Percentiles rank a stretch among this genome's conserved stretches.
These are phyloP conservation scores for Onthophagus taurus DNA, from an alignment of 1,140 invertebrate genomes.

Conservation along the genomic window DNA sequence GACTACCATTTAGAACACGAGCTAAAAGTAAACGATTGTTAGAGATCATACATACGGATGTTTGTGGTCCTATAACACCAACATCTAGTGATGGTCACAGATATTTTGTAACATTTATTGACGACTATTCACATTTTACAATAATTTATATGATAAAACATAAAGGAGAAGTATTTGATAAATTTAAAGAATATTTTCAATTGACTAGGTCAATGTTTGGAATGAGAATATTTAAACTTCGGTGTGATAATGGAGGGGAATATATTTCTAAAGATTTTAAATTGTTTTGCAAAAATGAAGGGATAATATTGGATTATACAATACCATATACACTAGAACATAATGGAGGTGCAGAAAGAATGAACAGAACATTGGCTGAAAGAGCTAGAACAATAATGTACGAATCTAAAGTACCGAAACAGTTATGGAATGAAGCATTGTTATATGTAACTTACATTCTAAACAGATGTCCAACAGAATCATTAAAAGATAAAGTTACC, in stretches of 20 bases:
- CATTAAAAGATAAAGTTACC: background rate
- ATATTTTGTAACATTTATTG: conserved; percentile 37
- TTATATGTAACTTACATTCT: conserved; percentile 36
- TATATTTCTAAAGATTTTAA: conserved; percentile 23
- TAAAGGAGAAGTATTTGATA: conserved; percentile 28
- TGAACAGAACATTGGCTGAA: conserved; percentile 36
- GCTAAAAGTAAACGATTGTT: conserved; percentile 16
- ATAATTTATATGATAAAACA: conserved; percentile 29
- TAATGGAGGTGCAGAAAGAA: conserved; percentile 38
- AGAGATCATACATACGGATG: conserved; percentile 33
- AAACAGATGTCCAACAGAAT: conserved; percentile 27
- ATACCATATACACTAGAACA: conserved; percentile 33
- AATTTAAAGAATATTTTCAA: conserved; percentile 27
- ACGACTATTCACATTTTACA: conserved; percentile 35
- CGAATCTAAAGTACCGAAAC: conserved; percentile 26
- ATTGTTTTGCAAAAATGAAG: conserved; percentile 22
- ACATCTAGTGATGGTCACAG: conserved; percentile 24
- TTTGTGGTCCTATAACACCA: conserved; percentile 34
- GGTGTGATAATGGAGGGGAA: conserved; percentile 28
- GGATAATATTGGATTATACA: conserved; percentile 21
- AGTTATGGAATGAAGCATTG: conserved; percentile 38
- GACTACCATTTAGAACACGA: conserved; percentile 4
- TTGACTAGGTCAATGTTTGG: conserved; percentile 25
- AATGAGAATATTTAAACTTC: conserved; percentile 25
- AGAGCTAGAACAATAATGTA: conserved; percentile 34